phyloP scores from a whole-genome alignment of 2,113 vertebrate genomes.

The Oryzias curvinotus region DNA sequence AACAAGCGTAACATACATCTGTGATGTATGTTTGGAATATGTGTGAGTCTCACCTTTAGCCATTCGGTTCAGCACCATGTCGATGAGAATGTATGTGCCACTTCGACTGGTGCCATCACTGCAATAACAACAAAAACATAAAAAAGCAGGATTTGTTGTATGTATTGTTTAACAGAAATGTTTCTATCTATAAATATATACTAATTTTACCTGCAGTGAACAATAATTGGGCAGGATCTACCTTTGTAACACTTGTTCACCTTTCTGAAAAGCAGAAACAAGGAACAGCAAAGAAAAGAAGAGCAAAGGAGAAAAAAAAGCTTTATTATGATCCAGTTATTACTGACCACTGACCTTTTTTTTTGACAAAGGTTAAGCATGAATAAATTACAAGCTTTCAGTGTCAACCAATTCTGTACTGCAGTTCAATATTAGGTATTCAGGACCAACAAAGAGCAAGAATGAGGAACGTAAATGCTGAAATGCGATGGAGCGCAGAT shows the following conservation, averaged over 20 bases:
- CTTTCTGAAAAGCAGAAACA: slow-evolving; percentile 85
- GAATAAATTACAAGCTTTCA: background rate
- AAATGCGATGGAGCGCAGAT: background rate
- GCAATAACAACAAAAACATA: slow-evolving; percentile 47
- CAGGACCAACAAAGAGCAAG: background rate
- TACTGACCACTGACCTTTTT: background rate
- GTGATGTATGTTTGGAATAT: background rate
- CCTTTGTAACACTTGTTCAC: slow-evolving; percentile 99
- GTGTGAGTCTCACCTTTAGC: slow-evolving; percentile 85
- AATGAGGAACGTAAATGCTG: background rate
- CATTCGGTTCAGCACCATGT: slow-evolving; percentile 99
- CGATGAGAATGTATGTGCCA: slow-evolving; percentile 93
- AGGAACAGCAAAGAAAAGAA: slow-evolving; percentile 32
- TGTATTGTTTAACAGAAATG: background rate
- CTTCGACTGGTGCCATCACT: slow-evolving; percentile 91
- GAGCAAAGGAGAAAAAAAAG: slow-evolving; percentile 27
- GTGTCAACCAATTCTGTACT: background rate
- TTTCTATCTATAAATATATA: background rate
- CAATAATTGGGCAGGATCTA: slow-evolving; percentile 95
- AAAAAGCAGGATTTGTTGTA: background rate
- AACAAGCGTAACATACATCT: background rate
- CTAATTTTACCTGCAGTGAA: slow-evolving; percentile 92
- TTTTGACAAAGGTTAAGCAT: background rate
- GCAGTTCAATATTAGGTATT: slow-evolving; percentile 9
- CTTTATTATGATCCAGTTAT: slow-evolving; percentile 13